Evolutionary conservation across 2,888 invertebrate genomes (phyloP).

Genomic region (Encarsia formosa): DNA sequence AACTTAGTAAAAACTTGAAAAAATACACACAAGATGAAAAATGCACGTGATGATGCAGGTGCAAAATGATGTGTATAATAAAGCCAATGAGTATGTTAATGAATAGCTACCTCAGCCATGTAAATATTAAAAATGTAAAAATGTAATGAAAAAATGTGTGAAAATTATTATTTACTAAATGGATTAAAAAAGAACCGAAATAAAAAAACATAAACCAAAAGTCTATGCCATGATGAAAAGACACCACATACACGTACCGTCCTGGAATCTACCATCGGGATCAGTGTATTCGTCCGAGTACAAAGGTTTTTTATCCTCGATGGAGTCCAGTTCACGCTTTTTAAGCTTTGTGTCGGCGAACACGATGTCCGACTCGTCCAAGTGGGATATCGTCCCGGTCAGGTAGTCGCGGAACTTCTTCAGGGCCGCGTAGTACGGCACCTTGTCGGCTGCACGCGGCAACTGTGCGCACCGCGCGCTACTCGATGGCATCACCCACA

Average conservation of each 20-base stretch:
- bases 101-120: no score
- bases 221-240: no score
- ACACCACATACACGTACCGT: no score
- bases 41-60: background rate
- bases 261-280: conserved; percentile 42
- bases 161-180: no score
- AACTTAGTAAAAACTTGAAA: background rate
- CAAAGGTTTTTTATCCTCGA: conserved; percentile 43
- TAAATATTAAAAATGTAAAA: no score
- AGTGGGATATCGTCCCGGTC: conserved; percentile 77
- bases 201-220: background rate
- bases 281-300: conserved; percentile 41
- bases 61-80: no score
- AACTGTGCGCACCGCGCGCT: conserved; percentile 95
- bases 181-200: no score
- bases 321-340: conserved; percentile 48
- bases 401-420: conserved; percentile 94
- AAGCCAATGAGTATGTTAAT: no score
- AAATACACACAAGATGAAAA: no score
- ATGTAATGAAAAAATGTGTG: no score
- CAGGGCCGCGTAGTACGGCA: conserved; percentile 93
- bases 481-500: conserved; percentile 99
- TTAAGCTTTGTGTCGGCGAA: conserved; percentile 72
- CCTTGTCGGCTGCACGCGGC: conserved; percentile 96
- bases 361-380: conserved; percentile 84